Base-by-base conservation (phyloP, 2,797 vertebrate species). In the Bucorvus abyssinicus region DNA sequence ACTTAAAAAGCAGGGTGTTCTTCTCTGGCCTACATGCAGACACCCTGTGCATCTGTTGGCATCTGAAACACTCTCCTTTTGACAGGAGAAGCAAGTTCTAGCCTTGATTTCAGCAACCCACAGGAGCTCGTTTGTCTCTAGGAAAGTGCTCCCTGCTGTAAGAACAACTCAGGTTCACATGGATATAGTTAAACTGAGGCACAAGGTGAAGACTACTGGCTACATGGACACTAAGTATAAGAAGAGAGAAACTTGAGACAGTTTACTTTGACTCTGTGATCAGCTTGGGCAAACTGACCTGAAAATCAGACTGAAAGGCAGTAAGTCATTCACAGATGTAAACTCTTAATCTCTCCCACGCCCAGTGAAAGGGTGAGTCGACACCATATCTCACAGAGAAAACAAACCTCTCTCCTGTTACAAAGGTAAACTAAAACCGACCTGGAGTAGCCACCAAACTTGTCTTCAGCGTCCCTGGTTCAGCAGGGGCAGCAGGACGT, bases 381-480 rank as follows among this genome's bases (percentile, higher is more conserved):
- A 45, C 26, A 42, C 18, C 6, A 0, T 87, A 89, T 86, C 89
- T 90, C 68, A n/a, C 17, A 32, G n/a, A 47, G 73, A 81, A 64
- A 88, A 95, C 94, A 80, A 55, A 67, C 59, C 30, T 30, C 30
- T n/a, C 29, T 89, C 52, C 52, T 70, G 18, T 36, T 84, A 63
- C 22, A 68, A 42, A 73, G 52, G 49, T 67, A 93, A 82, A 36
- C 84, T 49, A 61, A 49, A 26, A 23, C 89, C 91, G 96, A 99
- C 99, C 99, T 98, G 99, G 99, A 21, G 99, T 99, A 69, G 99
- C 99, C 29, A 99, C 98, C 90, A 99, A 97, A 96, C 99, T 99
- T 93, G 99, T 76, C 97, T 99, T 99, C 50, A 99, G 97, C 0
- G 99, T 99, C 42, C 99, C 99, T 0, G 99, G 99, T 68, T 99